A percentile compares a stretch with the other conserved stretches of the same genome.
These are phyloP conservation scores for Hemaris fuciformis DNA, from an alignment of 2,888 invertebrate genomes.

Conservation along the genomic window DNA sequence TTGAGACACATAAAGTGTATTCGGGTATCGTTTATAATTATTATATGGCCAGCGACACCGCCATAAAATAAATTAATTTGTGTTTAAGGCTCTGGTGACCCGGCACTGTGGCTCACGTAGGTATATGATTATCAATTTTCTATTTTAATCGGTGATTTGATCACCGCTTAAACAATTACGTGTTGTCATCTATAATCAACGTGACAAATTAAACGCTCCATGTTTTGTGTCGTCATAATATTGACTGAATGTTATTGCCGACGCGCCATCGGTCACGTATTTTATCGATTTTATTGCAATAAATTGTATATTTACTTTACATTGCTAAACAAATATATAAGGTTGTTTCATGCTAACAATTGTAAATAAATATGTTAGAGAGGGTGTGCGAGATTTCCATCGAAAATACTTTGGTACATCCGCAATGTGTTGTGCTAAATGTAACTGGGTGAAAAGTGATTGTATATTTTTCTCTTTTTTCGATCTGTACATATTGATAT, in stretches of 20 bases:
- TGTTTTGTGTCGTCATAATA: constrained; percentile 11
- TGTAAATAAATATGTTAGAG: background rate
- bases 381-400: background rate
- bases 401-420: background rate
- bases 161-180: constrained; percentile 21
- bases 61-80: constrained; percentile 35
- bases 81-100: constrained; percentile 21
- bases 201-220: constrained; percentile 3
- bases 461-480: background rate
- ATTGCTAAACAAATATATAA: constrained; percentile 9
- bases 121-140: constrained; percentile 32
- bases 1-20: background rate
- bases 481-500: background rate
- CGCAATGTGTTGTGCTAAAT: background rate
- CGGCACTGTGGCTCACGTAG: constrained; percentile 25
- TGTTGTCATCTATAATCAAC: constrained; percentile 2
- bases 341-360: background rate
- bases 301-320: constrained; percentile 5
- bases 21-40: background rate
- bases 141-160: constrained; percentile 37
- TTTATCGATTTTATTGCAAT: constrained; percentile 1
- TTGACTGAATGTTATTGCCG: constrained; percentile 9
- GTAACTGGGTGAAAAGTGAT: background rate
- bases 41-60: background rate
- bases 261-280: constrained; percentile 37